A percentile compares a stretch with the other conserved stretches of the same genome.
Conservation (phyloP, 2,888 invertebrate genomes). For the Cacoxenus indagator region DNA sequence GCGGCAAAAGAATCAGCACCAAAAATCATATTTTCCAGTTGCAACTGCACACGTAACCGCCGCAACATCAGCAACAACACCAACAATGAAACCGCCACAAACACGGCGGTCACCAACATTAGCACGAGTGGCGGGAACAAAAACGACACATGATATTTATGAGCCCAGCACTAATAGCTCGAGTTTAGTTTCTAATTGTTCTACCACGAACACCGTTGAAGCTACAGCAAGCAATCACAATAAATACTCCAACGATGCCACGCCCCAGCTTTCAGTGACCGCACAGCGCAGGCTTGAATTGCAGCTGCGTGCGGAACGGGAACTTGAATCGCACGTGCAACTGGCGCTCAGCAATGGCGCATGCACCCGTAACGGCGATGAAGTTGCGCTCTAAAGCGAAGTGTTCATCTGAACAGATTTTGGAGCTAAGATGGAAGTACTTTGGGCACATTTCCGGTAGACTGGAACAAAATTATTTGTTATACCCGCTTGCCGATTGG, state of each 20-base stretch:
- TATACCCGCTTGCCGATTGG: too few relatives aligned
- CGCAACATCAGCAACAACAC: background rate
- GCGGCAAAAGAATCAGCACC: constrained; percentile 31
- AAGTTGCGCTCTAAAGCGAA: constrained; percentile 59
- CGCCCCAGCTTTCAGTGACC: constrained; percentile 43
- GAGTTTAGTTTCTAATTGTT: background rate
- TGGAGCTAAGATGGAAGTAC: constrained; percentile 37
- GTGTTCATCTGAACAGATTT: constrained; percentile 30
- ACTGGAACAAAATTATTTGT: too few relatives aligned
- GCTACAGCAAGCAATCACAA: background rate
- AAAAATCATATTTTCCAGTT: constrained; percentile 37
- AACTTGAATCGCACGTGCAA: constrained; percentile 53
- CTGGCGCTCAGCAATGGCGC: constrained; percentile 46
- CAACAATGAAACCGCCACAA: background rate
- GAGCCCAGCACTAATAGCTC: background rate
- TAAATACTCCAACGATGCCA: constrained; percentile 12
- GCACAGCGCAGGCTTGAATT: constrained; percentile 58
- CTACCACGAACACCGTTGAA: background rate
- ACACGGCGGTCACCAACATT: background rate
- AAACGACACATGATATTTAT: constrained; percentile 47
- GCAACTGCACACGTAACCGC: constrained; percentile 29
- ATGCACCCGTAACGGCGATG: constrained; percentile 57
- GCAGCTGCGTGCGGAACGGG: constrained; percentile 55
- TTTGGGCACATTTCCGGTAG: too few relatives aligned
- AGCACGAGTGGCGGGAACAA: background rate